Base-by-base conservation (phyloP, 2,113 vertebrate species). In the Rhynchomys soricoides region DNA sequence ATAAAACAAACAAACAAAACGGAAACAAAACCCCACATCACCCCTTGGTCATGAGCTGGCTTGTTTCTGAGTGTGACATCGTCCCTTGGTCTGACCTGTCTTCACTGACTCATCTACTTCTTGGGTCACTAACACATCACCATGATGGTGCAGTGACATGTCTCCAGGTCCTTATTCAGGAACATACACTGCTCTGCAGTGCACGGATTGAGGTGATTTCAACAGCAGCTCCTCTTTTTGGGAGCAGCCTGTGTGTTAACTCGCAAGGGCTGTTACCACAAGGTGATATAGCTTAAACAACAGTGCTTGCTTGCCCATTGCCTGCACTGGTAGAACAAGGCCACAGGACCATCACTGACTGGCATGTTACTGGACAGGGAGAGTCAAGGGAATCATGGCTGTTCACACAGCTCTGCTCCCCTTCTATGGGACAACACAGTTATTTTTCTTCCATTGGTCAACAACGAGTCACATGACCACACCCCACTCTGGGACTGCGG, bases 21-120 rank as follows among this genome's bases (percentile, higher is more conserved):
- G n/a, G n/a, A n/a, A n/a, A n/a, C n/a, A n/a, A n/a, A n/a, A n/a
- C n/a, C n/a, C n/a, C n/a, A 10, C 6, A 3, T 11, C n/a, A 19
- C 9, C 0, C 26, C 13, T 2, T 22, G 31, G 3, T 3, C 12
- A 16, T 19, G 29, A 1, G 1, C 1, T 5, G 3, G 1, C 24
- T 31, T 19, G 3, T 17, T 52, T 74, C 82, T 37, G 57, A 15
- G 11, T 5, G 22, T 11, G 79, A 52, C 37, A 0, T 34, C n/a
- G 0, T 3, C 29, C 24, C 40, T 48, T 15, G 40, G 6, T 7
- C 2, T 22, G 52, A 15, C 37, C 29, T 22, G 7, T 62, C 22
- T 19, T 10, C 16, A 13, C 0, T 0, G 3, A 52, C 66, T 3
- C 26, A 8, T 4, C 12, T 2, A 3, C 43, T 37, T 34, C 50